phyloP scores from a whole-genome alignment of 2,113 vertebrate genomes.

The Eupsittula cactorum region DNA sequence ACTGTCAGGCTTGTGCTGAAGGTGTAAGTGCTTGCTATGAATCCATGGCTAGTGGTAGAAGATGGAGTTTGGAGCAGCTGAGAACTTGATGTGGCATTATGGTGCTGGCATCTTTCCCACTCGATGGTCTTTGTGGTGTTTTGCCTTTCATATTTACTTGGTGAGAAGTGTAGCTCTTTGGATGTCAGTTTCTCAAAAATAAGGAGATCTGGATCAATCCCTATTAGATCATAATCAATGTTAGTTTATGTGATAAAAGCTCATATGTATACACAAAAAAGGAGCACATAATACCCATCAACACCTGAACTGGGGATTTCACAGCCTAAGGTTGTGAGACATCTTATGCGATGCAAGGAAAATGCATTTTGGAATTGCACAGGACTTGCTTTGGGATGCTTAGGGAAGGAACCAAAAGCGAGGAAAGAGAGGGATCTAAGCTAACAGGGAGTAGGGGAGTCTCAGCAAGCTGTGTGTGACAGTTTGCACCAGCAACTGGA shows the following conservation, averaged over 20 bases:
- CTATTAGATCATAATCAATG: slow-evolving; percentile 65
- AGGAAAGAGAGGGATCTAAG: not conserved
- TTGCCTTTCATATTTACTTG: slow-evolving; percentile 64
- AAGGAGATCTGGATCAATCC: slow-evolving; percentile 91
- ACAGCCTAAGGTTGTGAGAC: not conserved
- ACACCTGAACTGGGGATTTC: not conserved
- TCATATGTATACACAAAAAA: not conserved
- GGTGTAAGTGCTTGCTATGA: not conserved
- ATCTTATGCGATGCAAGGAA: not conserved
- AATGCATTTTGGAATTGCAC: not conserved
- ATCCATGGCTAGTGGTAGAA: not conserved
- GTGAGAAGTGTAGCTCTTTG: slow-evolving; percentile 68
- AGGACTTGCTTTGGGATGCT: not conserved
- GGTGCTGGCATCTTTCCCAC: slow-evolving; percentile 77
- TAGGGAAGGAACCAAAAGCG: not conserved
- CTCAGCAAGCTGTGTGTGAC: not conserved
- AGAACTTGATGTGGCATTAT: not conserved
- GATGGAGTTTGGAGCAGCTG: slow-evolving; percentile 31
- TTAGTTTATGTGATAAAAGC: not conserved
- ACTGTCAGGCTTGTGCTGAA: not conserved
- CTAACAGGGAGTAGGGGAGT: not conserved
- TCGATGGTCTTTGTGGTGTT: slow-evolving; percentile 73
- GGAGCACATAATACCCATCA: not conserved
- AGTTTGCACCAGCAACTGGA: not conserved
- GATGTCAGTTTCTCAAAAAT: slow-evolving; percentile 85